Evolutionary conservation across 2,888 invertebrate species (phyloP), one percentile per base, ranked within the genome.

Genomic region (Euplexia lucipara): DNA sequence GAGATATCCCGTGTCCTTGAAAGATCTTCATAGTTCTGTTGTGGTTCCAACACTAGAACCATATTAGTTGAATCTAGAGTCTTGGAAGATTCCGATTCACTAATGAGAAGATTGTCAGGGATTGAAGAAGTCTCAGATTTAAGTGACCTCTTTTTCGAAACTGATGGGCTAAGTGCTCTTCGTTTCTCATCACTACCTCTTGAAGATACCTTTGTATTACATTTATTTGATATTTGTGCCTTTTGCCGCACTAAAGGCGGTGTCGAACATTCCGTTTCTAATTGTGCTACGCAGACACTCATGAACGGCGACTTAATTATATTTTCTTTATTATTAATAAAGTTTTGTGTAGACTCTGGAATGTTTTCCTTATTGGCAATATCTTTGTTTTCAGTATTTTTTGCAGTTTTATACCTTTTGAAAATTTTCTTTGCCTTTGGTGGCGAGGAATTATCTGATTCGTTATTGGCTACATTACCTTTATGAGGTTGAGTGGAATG

Each of bases 281-380:
- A 48, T 65, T 90, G 88, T 9, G 89, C 85, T 73, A 89, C 81
- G 61, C 83, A 88, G 9, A 90, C 77, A 59, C 77, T 89, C 10
- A 70, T 61, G 56, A 87, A 88, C n/a, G 78, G 60, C 16, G 71
- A 75, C 76, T 85, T 90, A n/a, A 41, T 56, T 14, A 53, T 71
- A 54, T 81, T 81, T 14, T 80, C 81, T 73, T 79, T 86, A 68
- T 79, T 86, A 68, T 58, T 83, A 10, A 54, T 52, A 59, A 76
- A 83, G 54, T 54, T 79, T 75, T 82, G 84, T 68, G 82, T 79
- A 8, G 91, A 88, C 73, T 89, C 86, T 9, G 93, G 90, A 49
- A 90, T 64, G 65, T 93, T 92, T 85, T 93, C 92, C 81, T 92
- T 92, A 61, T 93, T 88, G 49, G 84, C 83, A 45, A 73, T 75